A percentile compares a stretch with the other conserved stretches of the same genome.
These are phyloP conservation scores for Conomelus anceps DNA, from an alignment of 2,888 invertebrate genomes.

Conservation along the genomic window DNA sequence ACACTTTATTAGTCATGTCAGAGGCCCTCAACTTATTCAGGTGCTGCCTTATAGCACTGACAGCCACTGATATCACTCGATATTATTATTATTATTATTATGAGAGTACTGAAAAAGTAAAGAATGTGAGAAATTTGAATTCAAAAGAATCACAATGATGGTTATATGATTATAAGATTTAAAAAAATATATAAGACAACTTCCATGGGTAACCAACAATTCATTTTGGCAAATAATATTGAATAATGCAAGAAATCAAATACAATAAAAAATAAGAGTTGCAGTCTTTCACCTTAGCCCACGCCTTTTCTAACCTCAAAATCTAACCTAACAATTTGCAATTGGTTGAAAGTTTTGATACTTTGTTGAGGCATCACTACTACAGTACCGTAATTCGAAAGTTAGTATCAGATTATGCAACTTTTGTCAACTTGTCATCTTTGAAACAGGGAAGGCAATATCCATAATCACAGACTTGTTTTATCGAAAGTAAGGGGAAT, in stretches of 20 bases:
- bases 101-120: no score
- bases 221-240: background rate
- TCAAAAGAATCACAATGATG: no score
- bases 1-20: no score
- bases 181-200: background rate
- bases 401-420: background rate
- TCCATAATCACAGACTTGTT: constrained; percentile 34
- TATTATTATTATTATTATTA: no score
- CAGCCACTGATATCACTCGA: no score
- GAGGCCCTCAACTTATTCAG: no score
- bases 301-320: background rate
- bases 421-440: background rate
- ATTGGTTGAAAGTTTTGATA: background rate
- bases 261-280: background rate
- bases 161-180: no score
- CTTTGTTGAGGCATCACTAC: background rate
- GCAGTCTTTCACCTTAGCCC: background rate
- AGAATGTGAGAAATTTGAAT: no score
- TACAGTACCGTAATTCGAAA: background rate
- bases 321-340: background rate
- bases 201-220: background rate
- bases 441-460: constrained; percentile 32
- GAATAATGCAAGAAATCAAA: background rate
- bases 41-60: no score
- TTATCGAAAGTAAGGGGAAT: constrained; percentile 28